Base-by-base conservation (phyloP, 2,888 invertebrate species). In the Papilio elwesi region DNA sequence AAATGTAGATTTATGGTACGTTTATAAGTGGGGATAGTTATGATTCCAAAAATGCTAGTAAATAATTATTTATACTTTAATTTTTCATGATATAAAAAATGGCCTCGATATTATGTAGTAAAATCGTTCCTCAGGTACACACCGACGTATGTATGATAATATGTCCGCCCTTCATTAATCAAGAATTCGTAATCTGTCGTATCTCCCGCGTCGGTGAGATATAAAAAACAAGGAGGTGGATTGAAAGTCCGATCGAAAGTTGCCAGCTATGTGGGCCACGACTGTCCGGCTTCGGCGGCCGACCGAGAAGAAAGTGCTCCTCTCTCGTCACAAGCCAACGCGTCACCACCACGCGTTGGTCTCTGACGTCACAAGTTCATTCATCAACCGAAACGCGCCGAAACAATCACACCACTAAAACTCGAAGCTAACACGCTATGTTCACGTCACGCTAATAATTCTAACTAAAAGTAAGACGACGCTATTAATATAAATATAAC, bases 161-260 rank as follows among this genome's bases (percentile, higher is more conserved):
- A 66, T 52, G 53, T 26, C 52, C 69, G 73, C 73, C 73, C 73
- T 73, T 73, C 70, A 73, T 73, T 73, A 70, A 73, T 73, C 66
- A 70, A 59, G 48, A 70, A 73, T 70, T 73, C 66, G 73, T 59
- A 66, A 55, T 84, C 83, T 77, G 80, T 82, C 85, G 82, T 43
- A 84, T 84, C 80, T 82, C 80, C 55, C 66, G 55, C 75, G 82
- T 82, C 82, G 76, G 65, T 82, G 11, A 52, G 43, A 78, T 62
- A 62, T 83, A 88, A 90, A 90, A 89, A 86, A 86, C 84, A 81
- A 87, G 83, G 86, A 87, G 83, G 86, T 86, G 83, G 86, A 90
- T 89, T 89, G 92, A 92, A 93, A 92, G 92, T 93, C 86, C 83
- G 87, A 92, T 92, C 90, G 93, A 93, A 93, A 93, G 93, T 93